phyloP scores from a whole-genome alignment of 2,113 vertebrate genomes.

The Galeopterus variegatus region DNA sequence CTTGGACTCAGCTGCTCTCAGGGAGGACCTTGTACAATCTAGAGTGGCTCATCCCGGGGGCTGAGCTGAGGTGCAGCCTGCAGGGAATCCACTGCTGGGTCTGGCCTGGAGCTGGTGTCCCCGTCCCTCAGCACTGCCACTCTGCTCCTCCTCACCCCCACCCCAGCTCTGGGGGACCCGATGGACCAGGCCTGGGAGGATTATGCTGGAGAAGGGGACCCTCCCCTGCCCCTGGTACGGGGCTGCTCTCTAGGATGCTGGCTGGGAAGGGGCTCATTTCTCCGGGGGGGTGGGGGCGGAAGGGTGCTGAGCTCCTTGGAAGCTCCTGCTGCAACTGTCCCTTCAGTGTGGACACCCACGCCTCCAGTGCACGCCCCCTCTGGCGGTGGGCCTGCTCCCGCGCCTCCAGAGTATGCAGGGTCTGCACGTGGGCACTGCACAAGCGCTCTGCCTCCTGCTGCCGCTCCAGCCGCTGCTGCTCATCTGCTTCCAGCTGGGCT shows the following conservation, averaged over 20 bases:
- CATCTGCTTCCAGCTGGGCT: slow-evolving; percentile 80
- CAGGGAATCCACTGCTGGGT: neutral
- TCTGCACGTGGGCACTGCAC: slow-evolving; percentile 88
- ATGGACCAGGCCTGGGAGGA: neutral
- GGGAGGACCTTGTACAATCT: neutral
- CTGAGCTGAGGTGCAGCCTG: neutral
- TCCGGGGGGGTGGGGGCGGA: slow-evolving; percentile 78
- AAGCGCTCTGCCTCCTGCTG: slow-evolving; percentile 90
- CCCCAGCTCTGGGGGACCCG: neutral
- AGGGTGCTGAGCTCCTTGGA: slow-evolving; percentile 86
- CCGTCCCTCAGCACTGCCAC: neutral
- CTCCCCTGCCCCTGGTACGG: fast-evolving
- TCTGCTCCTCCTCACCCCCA: neutral
- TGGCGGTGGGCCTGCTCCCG: slow-evolving; percentile 91
- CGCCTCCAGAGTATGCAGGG: slow-evolving; percentile 90
- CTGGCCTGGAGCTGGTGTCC: neutral
- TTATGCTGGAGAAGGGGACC: neutral
- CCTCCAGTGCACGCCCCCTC: slow-evolving; percentile 91
- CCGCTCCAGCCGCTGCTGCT: slow-evolving; percentile 87
- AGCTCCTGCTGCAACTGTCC: slow-evolving; percentile 94
- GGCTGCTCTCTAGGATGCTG: neutral
- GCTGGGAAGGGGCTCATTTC: slow-evolving; percentile 82
- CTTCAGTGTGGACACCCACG: slow-evolving; percentile 93
- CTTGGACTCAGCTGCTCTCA: neutral
- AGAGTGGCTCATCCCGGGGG: neutral